Conservation (phyloP, 2,113 vertebrate genomes). For the Mustelus asterias region DNA sequence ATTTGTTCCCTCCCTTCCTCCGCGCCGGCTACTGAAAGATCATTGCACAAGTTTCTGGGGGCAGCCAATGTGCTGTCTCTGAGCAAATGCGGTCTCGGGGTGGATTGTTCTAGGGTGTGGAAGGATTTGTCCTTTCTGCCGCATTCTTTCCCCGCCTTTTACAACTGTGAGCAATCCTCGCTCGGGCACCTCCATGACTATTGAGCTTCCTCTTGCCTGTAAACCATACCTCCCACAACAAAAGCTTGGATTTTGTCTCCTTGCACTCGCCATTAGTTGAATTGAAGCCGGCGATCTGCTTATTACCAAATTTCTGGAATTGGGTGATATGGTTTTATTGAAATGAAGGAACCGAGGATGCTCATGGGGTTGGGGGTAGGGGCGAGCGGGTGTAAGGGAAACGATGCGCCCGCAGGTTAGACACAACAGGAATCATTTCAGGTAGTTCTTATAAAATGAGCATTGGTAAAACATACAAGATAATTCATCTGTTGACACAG, state of each 20-base stretch:
- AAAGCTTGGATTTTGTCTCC: background rate
- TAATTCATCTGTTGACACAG: background rate
- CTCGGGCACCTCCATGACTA: background rate
- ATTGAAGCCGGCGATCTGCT: too few species aligned
- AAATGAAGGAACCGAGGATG: background rate
- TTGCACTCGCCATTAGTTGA: background rate
- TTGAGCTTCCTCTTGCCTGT: background rate
- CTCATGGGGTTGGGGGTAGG: too few species aligned
- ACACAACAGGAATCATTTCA: background rate
- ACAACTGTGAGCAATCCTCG: background rate
- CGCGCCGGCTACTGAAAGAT: background rate
- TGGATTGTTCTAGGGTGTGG: background rate
- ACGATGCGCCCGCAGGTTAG: background rate
- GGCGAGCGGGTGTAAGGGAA: background rate
- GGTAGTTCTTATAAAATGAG: background rate
- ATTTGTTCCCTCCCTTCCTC: background rate
- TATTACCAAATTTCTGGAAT: background rate
- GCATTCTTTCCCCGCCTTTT: background rate
- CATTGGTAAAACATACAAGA: background rate
- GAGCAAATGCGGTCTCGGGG: background rate
- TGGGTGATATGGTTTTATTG: background rate
- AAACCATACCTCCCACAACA: background rate
- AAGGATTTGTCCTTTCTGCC: background rate
- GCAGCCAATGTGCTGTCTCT: background rate
- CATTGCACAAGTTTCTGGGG: too few species aligned